A percentile compares a stretch with the other conserved stretches of the same genome.
Conservation (phyloP, 2,113 vertebrate genomes). For the Synchiropus splendidus region DNA sequence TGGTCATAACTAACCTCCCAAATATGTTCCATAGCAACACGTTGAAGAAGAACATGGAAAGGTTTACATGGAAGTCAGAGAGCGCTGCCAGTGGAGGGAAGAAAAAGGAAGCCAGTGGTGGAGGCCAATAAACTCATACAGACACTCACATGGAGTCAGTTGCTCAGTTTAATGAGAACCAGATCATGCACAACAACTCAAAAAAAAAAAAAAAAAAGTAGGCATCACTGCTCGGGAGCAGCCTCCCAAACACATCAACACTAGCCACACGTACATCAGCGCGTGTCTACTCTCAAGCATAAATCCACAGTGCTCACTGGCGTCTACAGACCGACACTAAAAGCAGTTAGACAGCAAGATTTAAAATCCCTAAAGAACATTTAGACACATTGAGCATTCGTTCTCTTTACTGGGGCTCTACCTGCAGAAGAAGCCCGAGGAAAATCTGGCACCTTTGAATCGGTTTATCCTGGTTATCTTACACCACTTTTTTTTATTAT, state of each 20-base stretch:
- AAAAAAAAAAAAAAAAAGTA: not conserved
- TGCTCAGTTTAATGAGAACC: constrained; percentile 34
- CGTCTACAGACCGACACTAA: constrained; percentile 55
- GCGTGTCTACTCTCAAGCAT: constrained; percentile 58
- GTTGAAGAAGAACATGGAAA: too few relatives aligned
- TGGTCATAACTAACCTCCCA: too few relatives aligned
- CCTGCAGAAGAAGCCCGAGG: constrained; percentile 30
- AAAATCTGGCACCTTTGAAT: constrained; percentile 74
- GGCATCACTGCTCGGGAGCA: constrained; percentile 12
- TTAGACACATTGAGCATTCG: constrained; percentile 50
- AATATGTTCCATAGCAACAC: too few relatives aligned
- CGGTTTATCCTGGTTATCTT: constrained; percentile 65
- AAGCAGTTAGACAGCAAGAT: constrained; percentile 52
- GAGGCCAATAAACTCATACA: not conserved
- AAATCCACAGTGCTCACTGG: constrained; percentile 59
- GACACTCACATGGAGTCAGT: constrained; percentile 19
- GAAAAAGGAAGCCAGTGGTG: too few relatives aligned
- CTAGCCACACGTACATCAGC: constrained; percentile 48
- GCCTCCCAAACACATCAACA: constrained; percentile 43
- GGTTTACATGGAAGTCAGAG: too few relatives aligned
- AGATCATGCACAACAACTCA: constrained; percentile 12
- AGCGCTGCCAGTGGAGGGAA: too few relatives aligned
- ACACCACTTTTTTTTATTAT: constrained; percentile 47
- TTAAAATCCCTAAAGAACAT: constrained; percentile 53
- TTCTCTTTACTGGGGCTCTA: constrained; percentile 47